Conservation (phyloP, 2,113 vertebrate genomes). For the Aptenodytes patagonicus region DNA sequence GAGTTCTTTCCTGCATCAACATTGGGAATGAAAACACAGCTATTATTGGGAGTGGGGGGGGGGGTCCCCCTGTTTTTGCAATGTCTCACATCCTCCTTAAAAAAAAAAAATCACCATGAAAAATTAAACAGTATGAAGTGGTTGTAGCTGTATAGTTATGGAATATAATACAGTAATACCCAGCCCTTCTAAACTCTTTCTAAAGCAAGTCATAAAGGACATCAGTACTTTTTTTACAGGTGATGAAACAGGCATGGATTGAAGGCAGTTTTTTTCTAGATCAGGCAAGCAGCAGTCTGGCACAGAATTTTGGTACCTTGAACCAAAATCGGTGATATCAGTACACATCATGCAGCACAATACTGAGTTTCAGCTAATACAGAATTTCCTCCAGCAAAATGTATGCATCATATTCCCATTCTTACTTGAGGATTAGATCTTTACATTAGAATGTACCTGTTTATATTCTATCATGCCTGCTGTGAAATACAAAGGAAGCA, state of each 20-base stretch:
- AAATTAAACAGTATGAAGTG: background rate
- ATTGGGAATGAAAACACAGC: background rate
- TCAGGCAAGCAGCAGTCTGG: background rate
- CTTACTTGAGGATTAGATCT: background rate
- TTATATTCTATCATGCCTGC: background rate
- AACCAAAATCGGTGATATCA: background rate
- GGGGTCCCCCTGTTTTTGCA: background rate
- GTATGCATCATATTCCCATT: background rate
- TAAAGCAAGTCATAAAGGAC: background rate
- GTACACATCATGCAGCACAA: background rate
- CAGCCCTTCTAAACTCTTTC: background rate
- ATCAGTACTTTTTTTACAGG: background rate
- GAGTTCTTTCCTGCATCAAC: slow-evolving; percentile 80
- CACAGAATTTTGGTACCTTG: background rate
- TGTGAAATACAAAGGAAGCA: background rate
- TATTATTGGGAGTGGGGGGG: background rate
- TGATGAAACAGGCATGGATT: background rate
- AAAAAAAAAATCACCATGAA: background rate
- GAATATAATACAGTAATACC: background rate
- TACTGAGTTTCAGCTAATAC: background rate
- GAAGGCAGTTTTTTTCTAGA: background rate
- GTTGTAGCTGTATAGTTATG: background rate
- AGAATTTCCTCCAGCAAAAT: background rate
- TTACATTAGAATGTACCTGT: background rate
- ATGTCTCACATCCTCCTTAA: background rate